phyloP scores from a whole-genome alignment of 2,888 invertebrate species.

The Odontocerum albicorne region DNA sequence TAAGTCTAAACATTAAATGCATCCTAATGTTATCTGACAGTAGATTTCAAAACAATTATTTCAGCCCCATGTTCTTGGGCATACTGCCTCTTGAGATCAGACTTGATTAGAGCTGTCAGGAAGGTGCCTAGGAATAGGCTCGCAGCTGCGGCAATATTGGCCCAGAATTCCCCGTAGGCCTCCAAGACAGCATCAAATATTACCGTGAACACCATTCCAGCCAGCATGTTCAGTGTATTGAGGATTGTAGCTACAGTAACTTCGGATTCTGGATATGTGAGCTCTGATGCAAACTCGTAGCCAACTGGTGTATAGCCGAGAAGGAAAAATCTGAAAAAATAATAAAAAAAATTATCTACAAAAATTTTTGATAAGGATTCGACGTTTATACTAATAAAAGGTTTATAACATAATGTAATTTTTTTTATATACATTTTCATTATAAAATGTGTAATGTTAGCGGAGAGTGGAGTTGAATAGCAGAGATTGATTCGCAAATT shows the following conservation, averaged over 20 bases:
- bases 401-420: too few relatives aligned
- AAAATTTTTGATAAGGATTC: too few relatives aligned
- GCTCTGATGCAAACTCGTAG: conserved; percentile 73
- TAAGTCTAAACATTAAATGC: too few relatives aligned
- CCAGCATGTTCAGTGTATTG: conserved; percentile 55
- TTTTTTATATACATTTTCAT: conserved; percentile 42
- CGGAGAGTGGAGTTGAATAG: too few relatives aligned
- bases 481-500: too few relatives aligned
- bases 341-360: conserved; percentile 1
- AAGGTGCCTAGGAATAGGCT: conserved; percentile 40
- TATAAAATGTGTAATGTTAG: too few relatives aligned
- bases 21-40: too few relatives aligned
- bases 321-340: conserved; percentile 65
- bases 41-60: too few relatives aligned
- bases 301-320: conserved; percentile 73
- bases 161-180: conserved; percentile 42
- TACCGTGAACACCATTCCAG: conserved; percentile 42
- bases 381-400: too few relatives aligned
- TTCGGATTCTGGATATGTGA: conserved; percentile 73
- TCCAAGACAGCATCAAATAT: conserved; percentile 42
- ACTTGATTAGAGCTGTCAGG: conserved; percentile 21
- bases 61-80: conserved; percentile 7
- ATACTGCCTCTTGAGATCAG: conserved; percentile 18
- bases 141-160: conserved; percentile 42
- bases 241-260: conserved; percentile 69